Conservation (phyloP, 2,888 invertebrate species). For the Leptopilina drosophilae region DNA sequence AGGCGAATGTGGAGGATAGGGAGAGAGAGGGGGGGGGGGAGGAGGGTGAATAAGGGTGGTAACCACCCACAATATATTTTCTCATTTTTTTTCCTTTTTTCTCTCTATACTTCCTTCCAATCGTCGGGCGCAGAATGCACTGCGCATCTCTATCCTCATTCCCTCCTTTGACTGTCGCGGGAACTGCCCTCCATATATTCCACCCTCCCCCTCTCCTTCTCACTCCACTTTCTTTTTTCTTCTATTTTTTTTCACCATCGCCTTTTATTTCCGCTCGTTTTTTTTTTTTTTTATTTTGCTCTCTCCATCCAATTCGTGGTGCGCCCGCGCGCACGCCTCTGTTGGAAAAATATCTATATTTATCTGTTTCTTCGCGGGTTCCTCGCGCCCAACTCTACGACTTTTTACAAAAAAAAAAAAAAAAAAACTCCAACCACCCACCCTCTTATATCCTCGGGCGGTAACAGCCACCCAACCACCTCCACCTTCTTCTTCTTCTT, state of each 20-base stretch:
- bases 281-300: no score
- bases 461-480: slow-evolving; percentile 47
- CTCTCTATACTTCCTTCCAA: slow-evolving; percentile 49
- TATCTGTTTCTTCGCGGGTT: slow-evolving; percentile 74
- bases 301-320: slow-evolving; percentile 68
- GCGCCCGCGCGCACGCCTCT: slow-evolving; percentile 46
- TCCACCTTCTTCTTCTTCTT: slow-evolving; percentile 55
- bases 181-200: slow-evolving; percentile 63
- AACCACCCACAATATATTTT: slow-evolving; percentile 48
- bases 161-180: slow-evolving; percentile 52
- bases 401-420: slow-evolving; percentile 20
- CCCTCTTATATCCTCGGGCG: no score
- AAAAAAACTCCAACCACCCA: slow-evolving; percentile 18
- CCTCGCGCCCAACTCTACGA: background rate
- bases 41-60: slow-evolving; percentile 45
- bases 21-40: no score
- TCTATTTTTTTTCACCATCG: slow-evolving; percentile 58
- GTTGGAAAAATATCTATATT: slow-evolving; percentile 74
- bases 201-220: slow-evolving; percentile 59
- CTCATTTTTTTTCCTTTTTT: no score
- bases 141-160: slow-evolving; percentile 69
- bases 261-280: slow-evolving; percentile 74
- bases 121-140: slow-evolving; percentile 71
- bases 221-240: slow-evolving; percentile 60
- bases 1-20: slow-evolving; percentile 42